A percentile compares a stretch with the other conserved stretches of the same genome.
phyloP scores from a whole-genome alignment of 2,797 vertebrate species.

The Aldrovandia affinis region DNA sequence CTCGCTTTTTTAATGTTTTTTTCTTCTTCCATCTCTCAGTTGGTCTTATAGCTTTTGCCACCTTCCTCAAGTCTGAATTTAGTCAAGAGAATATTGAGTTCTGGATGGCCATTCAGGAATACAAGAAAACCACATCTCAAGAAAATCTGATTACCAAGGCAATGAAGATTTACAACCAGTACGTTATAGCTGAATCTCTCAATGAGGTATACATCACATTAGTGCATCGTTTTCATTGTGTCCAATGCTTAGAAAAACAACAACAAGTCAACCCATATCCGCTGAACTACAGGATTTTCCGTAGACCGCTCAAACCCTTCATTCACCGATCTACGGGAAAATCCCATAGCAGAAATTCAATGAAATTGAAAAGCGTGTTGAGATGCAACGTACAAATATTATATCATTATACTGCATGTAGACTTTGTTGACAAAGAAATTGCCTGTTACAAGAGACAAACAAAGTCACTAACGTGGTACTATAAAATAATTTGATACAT shows the following conservation, averaged over 20 bases:
- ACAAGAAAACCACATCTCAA: conserved; percentile 74
- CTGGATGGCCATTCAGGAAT: conserved; percentile 90
- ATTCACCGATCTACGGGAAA: too few species aligned
- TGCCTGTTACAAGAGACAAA: too few species aligned
- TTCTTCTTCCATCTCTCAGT: conserved; percentile 57
- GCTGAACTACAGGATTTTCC: too few species aligned
- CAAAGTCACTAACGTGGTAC: too few species aligned
- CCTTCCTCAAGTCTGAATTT: conserved; percentile 86
- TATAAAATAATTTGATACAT: too few species aligned
- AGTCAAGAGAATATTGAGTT: conserved; percentile 92
- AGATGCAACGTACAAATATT: too few species aligned
- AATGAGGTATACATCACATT: conserved; percentile 74
- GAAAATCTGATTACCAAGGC: conserved; percentile 75
- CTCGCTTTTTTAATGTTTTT: not conserved
- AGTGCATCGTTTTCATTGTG: not conserved
- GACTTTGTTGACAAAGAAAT: too few species aligned
- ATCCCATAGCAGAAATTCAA: too few species aligned
- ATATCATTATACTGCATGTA: too few species aligned
- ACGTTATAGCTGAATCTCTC: conserved; percentile 79
- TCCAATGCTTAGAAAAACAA: not conserved
- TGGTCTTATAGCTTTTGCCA: conserved; percentile 79
- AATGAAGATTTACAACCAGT: conserved; percentile 83
- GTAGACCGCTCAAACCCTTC: too few species aligned
- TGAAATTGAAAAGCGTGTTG: too few species aligned
- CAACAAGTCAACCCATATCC: too few species aligned